Conservation (phyloP, 2,797 vertebrate species). For the Pterois miles region DNA sequence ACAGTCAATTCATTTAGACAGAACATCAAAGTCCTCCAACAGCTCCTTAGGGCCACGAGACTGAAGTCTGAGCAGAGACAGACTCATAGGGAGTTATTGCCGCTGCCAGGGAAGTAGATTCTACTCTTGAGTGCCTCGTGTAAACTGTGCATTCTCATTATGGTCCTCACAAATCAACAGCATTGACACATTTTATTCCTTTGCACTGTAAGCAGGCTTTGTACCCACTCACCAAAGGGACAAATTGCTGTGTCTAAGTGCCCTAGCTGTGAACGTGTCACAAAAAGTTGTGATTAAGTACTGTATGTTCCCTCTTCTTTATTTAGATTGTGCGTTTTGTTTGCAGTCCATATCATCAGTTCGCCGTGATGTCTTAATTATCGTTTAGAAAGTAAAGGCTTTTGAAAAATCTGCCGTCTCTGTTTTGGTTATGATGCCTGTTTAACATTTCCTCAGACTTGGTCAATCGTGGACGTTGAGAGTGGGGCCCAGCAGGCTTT, state of each 20-base stretch:
- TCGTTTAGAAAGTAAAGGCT: conserved; percentile 73
- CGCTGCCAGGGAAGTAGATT: conserved; percentile 72
- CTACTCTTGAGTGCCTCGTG: conserved; percentile 66
- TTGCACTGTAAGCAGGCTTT: conserved; percentile 56
- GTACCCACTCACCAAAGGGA: conserved; percentile 50
- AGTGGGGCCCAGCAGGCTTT: conserved; percentile 76
- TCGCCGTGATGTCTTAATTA: conserved; percentile 66
- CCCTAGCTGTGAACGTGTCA: conserved; percentile 53
- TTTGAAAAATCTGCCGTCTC: conserved; percentile 71
- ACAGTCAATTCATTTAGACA: conserved; percentile 80
- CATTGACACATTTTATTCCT: conserved; percentile 67
- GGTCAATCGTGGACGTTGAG: conserved; percentile 73
- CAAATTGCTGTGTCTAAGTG: conserved; percentile 61
- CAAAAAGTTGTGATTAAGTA: conserved; percentile 64
- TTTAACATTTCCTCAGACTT: conserved; percentile 82
- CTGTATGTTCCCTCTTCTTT: conserved; percentile 36
- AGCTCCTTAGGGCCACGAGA: conserved; percentile 77
- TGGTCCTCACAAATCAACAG: conserved; percentile 69
- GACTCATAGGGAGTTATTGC: conserved; percentile 73
- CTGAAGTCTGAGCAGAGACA: conserved; percentile 78
- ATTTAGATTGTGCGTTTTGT: conserved; percentile 66
- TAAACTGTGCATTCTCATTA: conserved; percentile 77
- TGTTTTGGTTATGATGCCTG: conserved; percentile 78
- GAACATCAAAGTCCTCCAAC: conserved; percentile 82
- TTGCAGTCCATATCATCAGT: conserved; percentile 63